Base-by-base conservation (phyloP, 2,113 vertebrate genomes). In the Pao palembangensis region DNA sequence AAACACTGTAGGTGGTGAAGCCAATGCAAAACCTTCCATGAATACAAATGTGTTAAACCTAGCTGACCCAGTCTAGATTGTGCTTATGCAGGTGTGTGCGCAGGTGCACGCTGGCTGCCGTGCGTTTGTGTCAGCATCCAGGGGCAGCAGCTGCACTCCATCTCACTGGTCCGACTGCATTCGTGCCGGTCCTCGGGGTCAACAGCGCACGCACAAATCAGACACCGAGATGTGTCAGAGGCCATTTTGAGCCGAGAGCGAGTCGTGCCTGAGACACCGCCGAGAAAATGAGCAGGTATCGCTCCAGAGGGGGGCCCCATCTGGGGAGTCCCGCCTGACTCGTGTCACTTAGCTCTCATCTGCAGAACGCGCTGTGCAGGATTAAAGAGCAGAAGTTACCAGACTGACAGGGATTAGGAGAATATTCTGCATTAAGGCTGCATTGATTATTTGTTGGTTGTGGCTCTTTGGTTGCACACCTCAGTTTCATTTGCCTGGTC, bases 401-500 rank as follows among this genome's bases (percentile, higher is more conserved):
- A 69, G 53, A 58, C 31, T 62, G 61, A 34, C 46, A 23, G 61
- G 54, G 61, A 58, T 23, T 43, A 67, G 51, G 6, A 62, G 46
- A 14, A 38, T 19, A 47, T 16, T 47, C 44, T 47, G 15, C 44
- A 16, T 47, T 47, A 47, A n/a, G 61, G 77, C 73, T 78, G 78
- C 70, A 68, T 78, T 68, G 81, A 12, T 43, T 44, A 93, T 44
- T 44, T 17, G 43, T 38, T 38, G 92, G 92, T 92, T 94, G 93
- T 93, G 93, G 94, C 93, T 96, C 94, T 93, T 92, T 94, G 93
- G 91, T 94, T 93, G 87, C 85, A 88, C 92, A 93, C 91, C 92
- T 93, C 68, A 83, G 10, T 87, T 92, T 96, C 95, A 95, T 96
- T 96, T 96, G 96, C 95, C 93, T 95, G 92, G 92, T 91, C 91